Evolutionary conservation across 2,797 vertebrate genomes (phyloP).

Genomic region (Acipenser transmontanus): DNA sequence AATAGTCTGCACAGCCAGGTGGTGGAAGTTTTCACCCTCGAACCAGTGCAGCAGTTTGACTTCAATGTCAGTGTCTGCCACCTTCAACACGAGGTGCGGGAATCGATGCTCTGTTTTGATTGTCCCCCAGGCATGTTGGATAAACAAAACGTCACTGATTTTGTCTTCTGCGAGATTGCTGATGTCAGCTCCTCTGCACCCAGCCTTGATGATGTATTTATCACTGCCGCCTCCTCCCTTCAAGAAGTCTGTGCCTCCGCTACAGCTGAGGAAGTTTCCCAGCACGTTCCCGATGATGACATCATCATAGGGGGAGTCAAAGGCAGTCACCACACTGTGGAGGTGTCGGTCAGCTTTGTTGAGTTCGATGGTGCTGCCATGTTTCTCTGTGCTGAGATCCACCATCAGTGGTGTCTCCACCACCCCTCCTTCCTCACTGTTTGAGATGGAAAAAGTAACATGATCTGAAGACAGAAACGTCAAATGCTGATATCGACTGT

Average conservation of each 20-base stretch:
- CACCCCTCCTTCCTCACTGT: neutral
- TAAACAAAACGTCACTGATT: slow-evolving; percentile 14
- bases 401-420: slow-evolving; percentile 10
- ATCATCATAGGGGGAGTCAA: slow-evolving; percentile 20
- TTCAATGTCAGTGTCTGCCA: slow-evolving; percentile 3
- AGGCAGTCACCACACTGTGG: slow-evolving; percentile 15
- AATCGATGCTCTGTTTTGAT: slow-evolving; percentile 6
- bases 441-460: slow-evolving; percentile 15
- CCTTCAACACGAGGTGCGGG: slow-evolving; percentile 12
- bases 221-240: slow-evolving; percentile 15
- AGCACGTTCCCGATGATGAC: slow-evolving; percentile 10
- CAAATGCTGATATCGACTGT: slow-evolving; percentile 14
- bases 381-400: slow-evolving; percentile 9
- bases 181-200: slow-evolving; percentile 14
- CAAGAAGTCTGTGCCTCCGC: slow-evolving; percentile 13
- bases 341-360: slow-evolving; percentile 4
- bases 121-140: slow-evolving; percentile 12
- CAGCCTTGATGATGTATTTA: slow-evolving; percentile 17
- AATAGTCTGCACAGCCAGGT: slow-evolving; percentile 17
- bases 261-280: slow-evolving; percentile 20
- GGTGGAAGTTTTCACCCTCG: slow-evolving; percentile 13
- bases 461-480: slow-evolving; percentile 18
- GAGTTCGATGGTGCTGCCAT: slow-evolving; percentile 11
- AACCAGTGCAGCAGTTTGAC: slow-evolving; percentile 11
- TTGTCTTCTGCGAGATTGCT: slow-evolving; percentile 13